These are phyloP conservation scores for Noctua comes DNA, from an alignment of 2,888 invertebrate genomes.

Conservation along the genomic window DNA sequence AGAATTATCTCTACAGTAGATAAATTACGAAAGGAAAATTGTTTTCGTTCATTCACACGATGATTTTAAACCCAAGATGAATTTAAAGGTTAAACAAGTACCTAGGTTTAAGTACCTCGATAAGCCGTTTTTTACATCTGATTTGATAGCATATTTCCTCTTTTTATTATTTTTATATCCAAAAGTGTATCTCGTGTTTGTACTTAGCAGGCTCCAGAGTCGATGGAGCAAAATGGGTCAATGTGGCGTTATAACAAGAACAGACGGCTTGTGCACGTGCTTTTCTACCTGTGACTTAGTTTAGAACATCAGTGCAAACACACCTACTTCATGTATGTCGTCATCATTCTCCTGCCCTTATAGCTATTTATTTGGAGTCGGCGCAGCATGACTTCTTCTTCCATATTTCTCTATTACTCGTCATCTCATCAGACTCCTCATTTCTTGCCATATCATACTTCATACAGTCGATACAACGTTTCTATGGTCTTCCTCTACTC, in stretches of 20 bases:
- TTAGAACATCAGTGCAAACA: not conserved
- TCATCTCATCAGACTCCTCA: too few relatives aligned
- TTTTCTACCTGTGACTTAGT: not conserved
- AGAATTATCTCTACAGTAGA: not conserved
- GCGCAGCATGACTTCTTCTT: too few relatives aligned
- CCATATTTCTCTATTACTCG: too few relatives aligned
- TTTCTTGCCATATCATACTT: too few relatives aligned
- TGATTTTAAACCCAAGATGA: not conserved
- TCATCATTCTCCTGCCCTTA: too few relatives aligned
- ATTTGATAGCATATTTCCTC: not conserved
- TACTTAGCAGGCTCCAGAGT: not conserved
- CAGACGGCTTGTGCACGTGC: slow-evolving; percentile 14
- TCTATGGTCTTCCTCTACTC: too few relatives aligned
- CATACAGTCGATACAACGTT: too few relatives aligned
- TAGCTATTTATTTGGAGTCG: too few relatives aligned
- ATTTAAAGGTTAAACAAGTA: not conserved
- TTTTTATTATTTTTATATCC: slow-evolving; percentile 2
- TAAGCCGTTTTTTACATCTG: not conserved
- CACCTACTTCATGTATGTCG: not conserved
- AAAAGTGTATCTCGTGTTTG: not conserved
- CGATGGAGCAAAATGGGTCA: slow-evolving; percentile 14
- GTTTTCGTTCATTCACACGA: not conserved
- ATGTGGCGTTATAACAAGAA: slow-evolving; percentile 7
- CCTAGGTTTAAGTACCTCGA: not conserved
- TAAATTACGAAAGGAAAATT: not conserved